Evolutionary conservation across 2,113 vertebrate genomes (phyloP).

Genomic region (Entomyzon cyanotis): DNA sequence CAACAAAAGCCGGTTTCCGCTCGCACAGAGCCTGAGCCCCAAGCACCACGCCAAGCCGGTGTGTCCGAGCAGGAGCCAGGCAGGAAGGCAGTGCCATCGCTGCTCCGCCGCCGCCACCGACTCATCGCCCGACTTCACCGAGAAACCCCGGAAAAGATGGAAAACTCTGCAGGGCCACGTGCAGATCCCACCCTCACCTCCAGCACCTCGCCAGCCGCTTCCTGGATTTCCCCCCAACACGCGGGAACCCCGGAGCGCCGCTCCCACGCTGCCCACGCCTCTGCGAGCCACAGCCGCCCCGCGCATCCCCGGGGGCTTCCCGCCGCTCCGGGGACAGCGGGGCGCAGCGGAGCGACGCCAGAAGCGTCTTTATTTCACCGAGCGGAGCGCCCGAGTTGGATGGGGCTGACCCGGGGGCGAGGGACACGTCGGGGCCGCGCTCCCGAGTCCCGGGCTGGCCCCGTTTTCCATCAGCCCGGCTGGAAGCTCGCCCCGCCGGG

Average conservation of each 20-base stretch:
- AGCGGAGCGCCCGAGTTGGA: fast-evolving
- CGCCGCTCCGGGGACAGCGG: fast-evolving
- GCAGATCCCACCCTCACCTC: not conserved
- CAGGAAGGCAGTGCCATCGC: fast-evolving
- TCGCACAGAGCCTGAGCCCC: not conserved
- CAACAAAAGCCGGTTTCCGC: not conserved
- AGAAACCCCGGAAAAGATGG: fast-evolving
- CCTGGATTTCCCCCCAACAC: not conserved
- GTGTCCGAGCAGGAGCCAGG: fast-evolving
- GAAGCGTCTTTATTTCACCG: fast-evolving
- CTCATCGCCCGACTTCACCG: not conserved
- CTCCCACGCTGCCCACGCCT: not conserved
- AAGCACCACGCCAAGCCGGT: fast-evolving
- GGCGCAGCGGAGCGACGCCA: not conserved
- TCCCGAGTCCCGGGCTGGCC: no score
- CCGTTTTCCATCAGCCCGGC: not conserved
- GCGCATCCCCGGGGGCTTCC: not conserved
- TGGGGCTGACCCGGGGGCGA: not conserved
- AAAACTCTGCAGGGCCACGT: not conserved
- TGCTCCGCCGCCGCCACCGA: not conserved
- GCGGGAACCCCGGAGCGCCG: not conserved
- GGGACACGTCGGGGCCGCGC: not conserved
- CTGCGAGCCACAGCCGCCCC: fast-evolving
- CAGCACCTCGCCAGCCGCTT: not conserved
- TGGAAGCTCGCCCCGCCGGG: not conserved